Evolutionary conservation across 2,113 vertebrate genomes (phyloP).

Genomic region (Mus spicilegus): DNA sequence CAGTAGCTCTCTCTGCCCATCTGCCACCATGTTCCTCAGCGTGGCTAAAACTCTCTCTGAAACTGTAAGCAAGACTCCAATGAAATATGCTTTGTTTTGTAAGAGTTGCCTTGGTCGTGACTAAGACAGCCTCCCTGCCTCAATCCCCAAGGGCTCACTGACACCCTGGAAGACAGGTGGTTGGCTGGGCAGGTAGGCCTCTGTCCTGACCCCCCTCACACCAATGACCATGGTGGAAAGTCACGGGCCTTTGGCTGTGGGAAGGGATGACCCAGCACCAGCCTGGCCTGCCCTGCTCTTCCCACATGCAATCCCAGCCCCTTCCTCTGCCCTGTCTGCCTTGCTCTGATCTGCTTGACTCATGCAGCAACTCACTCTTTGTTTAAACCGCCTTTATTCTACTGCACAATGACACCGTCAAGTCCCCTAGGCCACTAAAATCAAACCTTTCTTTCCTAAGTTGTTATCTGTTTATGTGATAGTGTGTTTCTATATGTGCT

Average conservation of each 20-base stretch:
- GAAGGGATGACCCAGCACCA: neutral
- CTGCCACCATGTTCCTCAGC: neutral
- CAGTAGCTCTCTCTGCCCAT: neutral
- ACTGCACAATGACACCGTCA: neutral
- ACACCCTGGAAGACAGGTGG: neutral
- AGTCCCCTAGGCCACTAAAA: neutral
- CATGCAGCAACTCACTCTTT: neutral
- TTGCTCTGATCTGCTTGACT: fast-evolving
- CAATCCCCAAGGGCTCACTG: neutral
- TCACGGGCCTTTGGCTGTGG: neutral
- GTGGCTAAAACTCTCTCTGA: no score
- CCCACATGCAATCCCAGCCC: fast-evolving
- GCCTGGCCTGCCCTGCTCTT: neutral
- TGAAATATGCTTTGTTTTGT: neutral
- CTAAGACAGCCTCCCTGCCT: neutral
- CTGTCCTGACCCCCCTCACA: neutral
- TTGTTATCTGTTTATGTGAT: no score
- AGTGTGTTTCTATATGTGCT: no score
- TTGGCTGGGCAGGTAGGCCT: neutral
- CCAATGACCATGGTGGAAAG: no score
- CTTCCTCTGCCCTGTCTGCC: no score
- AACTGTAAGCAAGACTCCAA: neutral
- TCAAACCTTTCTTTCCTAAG: neutral
- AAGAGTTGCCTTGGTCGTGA: neutral
- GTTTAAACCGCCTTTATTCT: neutral